Conservation (phyloP, 1,140 invertebrate genomes). For the Pemphigus obesinymphae region DNA sequence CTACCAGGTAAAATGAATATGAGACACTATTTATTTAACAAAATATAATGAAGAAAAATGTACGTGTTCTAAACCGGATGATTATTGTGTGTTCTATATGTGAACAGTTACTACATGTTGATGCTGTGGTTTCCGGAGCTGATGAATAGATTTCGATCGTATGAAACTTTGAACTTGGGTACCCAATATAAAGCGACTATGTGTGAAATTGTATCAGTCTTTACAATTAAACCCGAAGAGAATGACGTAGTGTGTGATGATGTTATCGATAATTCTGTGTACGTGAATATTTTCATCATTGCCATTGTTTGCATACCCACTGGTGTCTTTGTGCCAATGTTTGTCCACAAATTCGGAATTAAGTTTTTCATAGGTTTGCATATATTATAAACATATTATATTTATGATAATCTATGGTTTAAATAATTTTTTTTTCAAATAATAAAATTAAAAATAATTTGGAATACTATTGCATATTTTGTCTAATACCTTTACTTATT, state of each 20-base stretch:
- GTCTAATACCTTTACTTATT: too few species aligned
- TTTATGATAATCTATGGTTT: too few species aligned
- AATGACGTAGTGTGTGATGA: not conserved
- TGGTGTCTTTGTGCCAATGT: not conserved
- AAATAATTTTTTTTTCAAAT: too few species aligned
- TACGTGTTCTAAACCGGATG: too few species aligned
- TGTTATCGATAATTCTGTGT: not conserved
- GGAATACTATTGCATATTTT: too few species aligned
- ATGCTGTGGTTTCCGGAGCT: slow-evolving; percentile 92
- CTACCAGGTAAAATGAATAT: slow-evolving; percentile 33
- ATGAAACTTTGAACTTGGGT: slow-evolving; percentile 54
- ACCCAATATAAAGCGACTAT: not conserved
- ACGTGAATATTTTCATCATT: slow-evolving; percentile 9
- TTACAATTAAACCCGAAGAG: not conserved
- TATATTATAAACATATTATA: too few species aligned
- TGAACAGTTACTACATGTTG: slow-evolving; percentile 70
- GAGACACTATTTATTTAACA: too few species aligned
- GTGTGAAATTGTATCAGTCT: slow-evolving; percentile 12
- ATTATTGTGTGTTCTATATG: not conserved
- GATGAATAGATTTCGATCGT: slow-evolving; percentile 80
- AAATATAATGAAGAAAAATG: too few species aligned
- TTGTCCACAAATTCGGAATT: slow-evolving; percentile 14
- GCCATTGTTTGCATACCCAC: not conserved
- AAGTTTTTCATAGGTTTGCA: slow-evolving; percentile 29
- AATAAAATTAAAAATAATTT: too few species aligned